Evolutionary conservation across 2,113 vertebrate species (phyloP).

Genomic region (Acrocephalus arundinaceus): DNA sequence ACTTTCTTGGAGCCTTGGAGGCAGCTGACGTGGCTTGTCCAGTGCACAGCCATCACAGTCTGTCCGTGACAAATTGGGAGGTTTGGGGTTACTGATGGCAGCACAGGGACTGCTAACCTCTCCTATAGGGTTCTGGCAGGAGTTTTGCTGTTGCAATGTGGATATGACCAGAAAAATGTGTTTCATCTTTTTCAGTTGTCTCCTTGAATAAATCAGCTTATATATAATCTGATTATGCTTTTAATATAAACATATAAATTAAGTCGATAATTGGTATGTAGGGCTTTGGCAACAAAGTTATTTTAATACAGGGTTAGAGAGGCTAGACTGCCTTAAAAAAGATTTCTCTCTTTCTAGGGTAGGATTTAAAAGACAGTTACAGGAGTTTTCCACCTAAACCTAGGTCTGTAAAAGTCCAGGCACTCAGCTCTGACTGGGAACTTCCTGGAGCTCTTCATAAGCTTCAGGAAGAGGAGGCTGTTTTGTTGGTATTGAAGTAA

Average conservation of each 20-base stretch:
- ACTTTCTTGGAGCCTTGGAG: neutral
- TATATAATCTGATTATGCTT: neutral
- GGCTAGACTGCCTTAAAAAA: neutral
- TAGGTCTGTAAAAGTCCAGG: neutral
- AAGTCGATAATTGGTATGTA: neutral
- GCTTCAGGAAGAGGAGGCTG: neutral
- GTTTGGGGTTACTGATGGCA: neutral
- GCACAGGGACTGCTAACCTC: neutral
- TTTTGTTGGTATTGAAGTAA: neutral
- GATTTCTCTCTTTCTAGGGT: neutral
- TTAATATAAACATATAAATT: neutral
- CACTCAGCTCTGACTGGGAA: neutral
- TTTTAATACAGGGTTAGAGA: neutral
- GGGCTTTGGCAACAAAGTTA: neutral
- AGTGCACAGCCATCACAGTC: fast-evolving
- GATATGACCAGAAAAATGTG: neutral
- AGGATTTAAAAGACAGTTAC: neutral
- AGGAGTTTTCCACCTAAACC: neutral
- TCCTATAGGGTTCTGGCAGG: neutral
- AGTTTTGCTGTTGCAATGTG: neutral
- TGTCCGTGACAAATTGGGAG: fast-evolving
- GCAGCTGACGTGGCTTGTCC: neutral
- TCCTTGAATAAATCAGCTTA: conserved; percentile 13
- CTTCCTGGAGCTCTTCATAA: neutral
- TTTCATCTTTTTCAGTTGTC: neutral